A percentile compares a stretch with the other conserved stretches of the same genome.
Evolutionary conservation across 2,888 invertebrate genomes (phyloP).

Genomic region (Nephrotoma guestfalica): DNA sequence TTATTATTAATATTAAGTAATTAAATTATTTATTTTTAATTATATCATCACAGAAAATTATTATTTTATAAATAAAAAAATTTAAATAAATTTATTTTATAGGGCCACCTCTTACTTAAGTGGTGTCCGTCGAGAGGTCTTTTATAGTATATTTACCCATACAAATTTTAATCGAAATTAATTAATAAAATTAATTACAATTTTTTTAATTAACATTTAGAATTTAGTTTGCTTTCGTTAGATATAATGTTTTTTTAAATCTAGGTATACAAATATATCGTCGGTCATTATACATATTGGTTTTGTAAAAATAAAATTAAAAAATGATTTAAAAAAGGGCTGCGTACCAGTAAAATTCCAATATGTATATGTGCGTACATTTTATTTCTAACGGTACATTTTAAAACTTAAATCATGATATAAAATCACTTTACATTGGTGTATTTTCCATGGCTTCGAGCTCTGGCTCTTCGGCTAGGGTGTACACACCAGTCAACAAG

Average conservation of each 20-base stretch:
- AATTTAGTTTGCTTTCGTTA: background rate
- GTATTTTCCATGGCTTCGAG: conserved; percentile 36
- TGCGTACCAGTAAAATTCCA: background rate
- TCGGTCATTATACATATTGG: background rate
- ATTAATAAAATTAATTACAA: background rate
- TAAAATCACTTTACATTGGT: conserved; percentile 23
- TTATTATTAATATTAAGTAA: background rate
- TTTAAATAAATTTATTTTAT: background rate
- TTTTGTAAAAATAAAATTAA: background rate
- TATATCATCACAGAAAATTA: background rate
- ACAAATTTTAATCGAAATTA: background rate
- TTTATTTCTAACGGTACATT: background rate
- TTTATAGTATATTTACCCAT: background rate
- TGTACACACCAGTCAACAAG: conserved; percentile 38
- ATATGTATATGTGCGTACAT: background rate
- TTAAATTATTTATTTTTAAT: background rate
- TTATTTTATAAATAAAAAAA: background rate
- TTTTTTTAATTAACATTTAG: background rate
- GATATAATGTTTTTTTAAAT: background rate
- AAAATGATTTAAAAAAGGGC: background rate
- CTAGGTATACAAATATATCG: background rate
- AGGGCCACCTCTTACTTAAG: background rate
- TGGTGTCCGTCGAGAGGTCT: background rate
- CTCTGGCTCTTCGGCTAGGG: conserved; percentile 40
- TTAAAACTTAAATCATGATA: background rate